A percentile compares a stretch with the other conserved stretches of the same genome.
phyloP scores from a whole-genome alignment of 1,140 invertebrate genomes.

The Polypedilum pembai region DNA sequence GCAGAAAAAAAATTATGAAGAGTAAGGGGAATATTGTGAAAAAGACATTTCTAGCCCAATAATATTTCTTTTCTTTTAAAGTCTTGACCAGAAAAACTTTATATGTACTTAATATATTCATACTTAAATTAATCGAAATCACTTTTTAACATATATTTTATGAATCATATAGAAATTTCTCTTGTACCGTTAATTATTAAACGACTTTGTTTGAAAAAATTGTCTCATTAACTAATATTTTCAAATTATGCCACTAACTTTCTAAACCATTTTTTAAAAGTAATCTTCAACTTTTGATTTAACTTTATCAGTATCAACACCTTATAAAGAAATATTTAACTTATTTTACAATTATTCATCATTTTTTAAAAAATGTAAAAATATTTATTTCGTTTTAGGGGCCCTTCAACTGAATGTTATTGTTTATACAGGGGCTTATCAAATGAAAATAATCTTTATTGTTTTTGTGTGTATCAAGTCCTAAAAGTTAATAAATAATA shows the following conservation, averaged over 20 bases:
- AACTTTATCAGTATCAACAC: too few relatives aligned
- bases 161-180: background rate
- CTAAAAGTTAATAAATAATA: too few relatives aligned
- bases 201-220: background rate
- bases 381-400: too few relatives aligned
- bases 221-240: background rate
- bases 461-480: background rate
- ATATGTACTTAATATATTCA: background rate
- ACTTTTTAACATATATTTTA: background rate
- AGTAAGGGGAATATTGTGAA: background rate
- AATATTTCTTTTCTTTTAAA: slow-evolving; percentile 18
- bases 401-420: too few relatives aligned
- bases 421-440: too few relatives aligned
- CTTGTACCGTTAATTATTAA: slow-evolving; percentile 18
- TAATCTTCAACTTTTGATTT: too few relatives aligned
- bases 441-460: too few relatives aligned
- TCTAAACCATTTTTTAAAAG: too few relatives aligned
- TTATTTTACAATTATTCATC: too few relatives aligned
- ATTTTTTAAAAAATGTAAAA: too few relatives aligned
- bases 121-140: background rate
- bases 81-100: slow-evolving; percentile 21
- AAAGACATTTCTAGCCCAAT: background rate
- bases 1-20: background rate
- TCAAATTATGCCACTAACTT: too few relatives aligned
- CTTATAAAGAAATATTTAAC: too few relatives aligned